These are phyloP conservation scores for Diogma glabrata DNA, from an alignment of 2,888 invertebrate genomes.

Conservation along the genomic window DNA sequence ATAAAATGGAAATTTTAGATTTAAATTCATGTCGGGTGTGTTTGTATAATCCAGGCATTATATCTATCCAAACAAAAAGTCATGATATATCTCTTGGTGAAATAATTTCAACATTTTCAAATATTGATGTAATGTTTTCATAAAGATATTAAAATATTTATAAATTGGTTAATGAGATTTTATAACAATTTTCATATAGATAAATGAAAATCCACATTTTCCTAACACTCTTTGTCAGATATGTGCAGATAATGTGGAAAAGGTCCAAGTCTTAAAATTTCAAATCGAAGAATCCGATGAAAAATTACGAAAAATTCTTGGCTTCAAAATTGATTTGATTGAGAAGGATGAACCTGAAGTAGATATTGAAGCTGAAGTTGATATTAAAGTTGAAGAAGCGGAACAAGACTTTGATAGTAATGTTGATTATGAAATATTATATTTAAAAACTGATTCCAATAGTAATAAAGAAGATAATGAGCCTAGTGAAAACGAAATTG, in stretches of 20 bases:
- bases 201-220: background rate
- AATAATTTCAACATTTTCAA: background rate
- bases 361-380: background rate
- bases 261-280: conserved; percentile 3
- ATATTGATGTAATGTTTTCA: background rate
- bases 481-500: background rate
- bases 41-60: conserved; percentile 1
- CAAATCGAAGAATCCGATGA: background rate
- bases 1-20: background rate
- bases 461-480: too few relatives aligned
- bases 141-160: background rate
- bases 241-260: background rate
- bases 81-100: background rate
- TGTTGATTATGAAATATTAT: too few relatives aligned
- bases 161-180: background rate
- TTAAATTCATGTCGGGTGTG: conserved; percentile 7
- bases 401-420: background rate
- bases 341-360: conserved; percentile 1
- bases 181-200: background rate
- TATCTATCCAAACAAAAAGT: background rate
- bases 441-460: too few relatives aligned
- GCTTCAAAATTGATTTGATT: background rate
- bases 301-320: background rate
- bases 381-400: background rate
- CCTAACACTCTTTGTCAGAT: background rate